Conservation (phyloP, 35 echinoderm and acorn worm species). For the Eucidaris tribuloides region DNA sequence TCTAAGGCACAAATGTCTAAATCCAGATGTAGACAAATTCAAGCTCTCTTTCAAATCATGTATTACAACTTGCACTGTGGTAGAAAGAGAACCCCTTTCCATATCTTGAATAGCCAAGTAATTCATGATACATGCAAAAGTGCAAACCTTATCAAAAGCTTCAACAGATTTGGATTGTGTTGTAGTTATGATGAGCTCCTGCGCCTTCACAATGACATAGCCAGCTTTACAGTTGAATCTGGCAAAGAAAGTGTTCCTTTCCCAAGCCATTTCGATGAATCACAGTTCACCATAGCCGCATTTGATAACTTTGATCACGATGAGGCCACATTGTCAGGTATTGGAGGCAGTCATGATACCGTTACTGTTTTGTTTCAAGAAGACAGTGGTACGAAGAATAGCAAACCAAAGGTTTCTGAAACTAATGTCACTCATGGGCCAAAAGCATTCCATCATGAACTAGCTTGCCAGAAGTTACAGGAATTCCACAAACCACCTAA, state of each 20-base stretch:
- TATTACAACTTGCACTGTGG: background rate
- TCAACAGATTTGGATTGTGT: background rate
- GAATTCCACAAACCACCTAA: background rate
- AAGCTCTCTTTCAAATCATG: background rate
- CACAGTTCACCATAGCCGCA: too few relatives aligned
- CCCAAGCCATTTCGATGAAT: too few relatives aligned
- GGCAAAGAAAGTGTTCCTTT: background rate
- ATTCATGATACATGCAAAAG: background rate
- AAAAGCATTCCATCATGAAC: background rate
- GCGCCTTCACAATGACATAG: background rate
- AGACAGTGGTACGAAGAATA: background rate
- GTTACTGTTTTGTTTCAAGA: conserved; percentile 4
- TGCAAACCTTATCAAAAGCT: background rate
- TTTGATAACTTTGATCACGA: conserved; percentile 18
- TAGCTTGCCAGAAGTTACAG: background rate
- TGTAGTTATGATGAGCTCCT: background rate
- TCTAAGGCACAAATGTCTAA: background rate
- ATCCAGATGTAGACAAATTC: background rate
- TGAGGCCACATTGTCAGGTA: background rate
- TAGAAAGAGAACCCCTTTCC: background rate
- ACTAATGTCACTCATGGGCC: background rate
- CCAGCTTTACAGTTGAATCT: background rate
- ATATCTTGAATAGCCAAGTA: background rate
- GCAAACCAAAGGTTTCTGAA: background rate
- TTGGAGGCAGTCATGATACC: conserved; percentile 1